These are phyloP conservation scores for Mesembrinibis cayennensis DNA, from an alignment of 2,113 vertebrate genomes.

Conservation along the genomic window DNA sequence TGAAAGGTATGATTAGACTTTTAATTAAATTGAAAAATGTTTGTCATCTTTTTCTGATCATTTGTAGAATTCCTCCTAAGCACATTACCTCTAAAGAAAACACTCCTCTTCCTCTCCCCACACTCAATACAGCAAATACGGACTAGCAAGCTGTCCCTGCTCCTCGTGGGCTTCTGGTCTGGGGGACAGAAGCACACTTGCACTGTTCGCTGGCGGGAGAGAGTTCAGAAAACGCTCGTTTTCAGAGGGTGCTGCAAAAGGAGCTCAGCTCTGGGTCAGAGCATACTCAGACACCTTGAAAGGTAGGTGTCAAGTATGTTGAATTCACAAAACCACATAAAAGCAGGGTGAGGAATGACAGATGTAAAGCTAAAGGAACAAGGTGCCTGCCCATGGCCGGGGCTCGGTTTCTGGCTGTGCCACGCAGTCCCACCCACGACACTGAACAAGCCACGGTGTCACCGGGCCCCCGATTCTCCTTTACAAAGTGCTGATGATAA, in stretches of 20 bases:
- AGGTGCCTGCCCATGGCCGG: background rate
- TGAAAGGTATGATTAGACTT: background rate
- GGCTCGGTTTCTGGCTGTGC: background rate
- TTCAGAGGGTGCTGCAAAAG: background rate
- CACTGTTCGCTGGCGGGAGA: fast-evolving
- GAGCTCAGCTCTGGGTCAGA: background rate
- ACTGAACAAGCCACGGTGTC: background rate
- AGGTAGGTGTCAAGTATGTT: background rate
- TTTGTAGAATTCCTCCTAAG: background rate
- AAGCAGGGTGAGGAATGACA: background rate
- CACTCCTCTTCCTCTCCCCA: background rate
- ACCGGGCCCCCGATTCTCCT: background rate
- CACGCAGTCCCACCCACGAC: background rate
- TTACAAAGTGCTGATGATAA: background rate
- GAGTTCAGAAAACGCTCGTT: background rate
- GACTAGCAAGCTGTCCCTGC: too few relatives aligned
- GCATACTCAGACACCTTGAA: background rate
- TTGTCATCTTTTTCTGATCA: background rate
- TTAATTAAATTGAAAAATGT: background rate
- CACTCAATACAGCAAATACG: fast-evolving
- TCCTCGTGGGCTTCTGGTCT: background rate
- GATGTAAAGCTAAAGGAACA: background rate
- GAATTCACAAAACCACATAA: background rate
- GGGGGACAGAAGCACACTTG: background rate
- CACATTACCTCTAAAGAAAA: background rate